Conservation (phyloP, 2,113 vertebrate genomes). For the Sylvietta virens region DNA sequence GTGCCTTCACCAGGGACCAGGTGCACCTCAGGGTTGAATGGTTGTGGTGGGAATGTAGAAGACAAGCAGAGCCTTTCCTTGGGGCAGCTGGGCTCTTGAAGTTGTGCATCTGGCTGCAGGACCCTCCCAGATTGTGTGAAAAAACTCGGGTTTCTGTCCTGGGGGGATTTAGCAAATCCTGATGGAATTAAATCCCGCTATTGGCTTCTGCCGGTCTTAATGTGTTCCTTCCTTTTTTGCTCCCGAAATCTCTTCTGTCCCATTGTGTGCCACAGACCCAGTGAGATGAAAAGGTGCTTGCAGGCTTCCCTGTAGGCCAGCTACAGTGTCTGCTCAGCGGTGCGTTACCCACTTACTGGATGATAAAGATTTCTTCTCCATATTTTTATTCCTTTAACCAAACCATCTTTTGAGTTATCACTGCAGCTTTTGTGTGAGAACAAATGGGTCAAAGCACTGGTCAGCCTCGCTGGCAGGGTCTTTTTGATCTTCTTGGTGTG, state of each 20-base stretch:
- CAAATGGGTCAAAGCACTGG: slow-evolving; percentile 29
- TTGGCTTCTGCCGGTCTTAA: background rate
- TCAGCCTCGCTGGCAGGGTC: slow-evolving; percentile 6
- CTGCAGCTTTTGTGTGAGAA: slow-evolving; percentile 12
- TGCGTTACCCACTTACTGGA: slow-evolving; percentile 3
- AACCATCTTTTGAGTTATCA: slow-evolving; percentile 41
- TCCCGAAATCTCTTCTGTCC: background rate
- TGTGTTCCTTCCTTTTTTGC: slow-evolving; percentile 46
- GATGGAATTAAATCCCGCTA: background rate
- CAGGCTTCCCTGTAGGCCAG: slow-evolving; percentile 31
- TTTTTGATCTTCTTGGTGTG: slow-evolving; percentile 45
- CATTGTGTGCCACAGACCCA: slow-evolving; percentile 26
- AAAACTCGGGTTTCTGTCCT: background rate
- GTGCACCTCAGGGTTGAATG: fast-evolving
- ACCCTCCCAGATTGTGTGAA: background rate
- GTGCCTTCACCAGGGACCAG: fast-evolving
- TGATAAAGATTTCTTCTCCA: slow-evolving; percentile 43
- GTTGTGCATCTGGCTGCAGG: background rate
- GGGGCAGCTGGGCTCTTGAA: fast-evolving
- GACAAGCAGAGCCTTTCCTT: background rate
- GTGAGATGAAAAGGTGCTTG: slow-evolving; percentile 54
- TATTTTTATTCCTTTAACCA: slow-evolving; percentile 56
- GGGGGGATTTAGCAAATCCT: background rate
- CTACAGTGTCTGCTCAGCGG: slow-evolving; percentile 42
- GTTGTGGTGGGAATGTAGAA: background rate